These are phyloP conservation scores for Petrosia ficiformis DNA, from an alignment of 37 sponge, comb jelly and placozoan species.

Conservation along the genomic window DNA sequence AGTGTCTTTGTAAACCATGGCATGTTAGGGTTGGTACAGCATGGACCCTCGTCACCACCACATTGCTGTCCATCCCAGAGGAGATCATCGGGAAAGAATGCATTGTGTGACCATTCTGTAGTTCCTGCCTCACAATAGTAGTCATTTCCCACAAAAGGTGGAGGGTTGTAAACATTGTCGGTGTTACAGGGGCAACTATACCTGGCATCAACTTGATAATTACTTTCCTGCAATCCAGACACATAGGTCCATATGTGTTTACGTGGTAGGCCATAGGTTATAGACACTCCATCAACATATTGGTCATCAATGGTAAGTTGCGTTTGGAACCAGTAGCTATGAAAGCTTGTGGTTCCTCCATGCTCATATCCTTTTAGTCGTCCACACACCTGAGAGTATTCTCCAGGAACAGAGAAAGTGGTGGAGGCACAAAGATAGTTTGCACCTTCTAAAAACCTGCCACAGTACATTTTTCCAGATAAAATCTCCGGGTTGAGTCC, in stretches of 20 bases:
- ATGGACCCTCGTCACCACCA: neutral
- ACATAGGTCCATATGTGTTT: conserved; percentile 10
- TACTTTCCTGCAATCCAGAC: neutral
- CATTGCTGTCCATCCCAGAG: conserved; percentile 6
- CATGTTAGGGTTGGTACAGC: neutral
- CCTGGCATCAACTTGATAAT: neutral
- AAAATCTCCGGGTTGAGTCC: neutral
- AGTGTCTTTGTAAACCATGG: conserved; percentile 8
- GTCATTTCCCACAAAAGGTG: neutral
- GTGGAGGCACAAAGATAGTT: neutral
- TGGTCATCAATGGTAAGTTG: neutral
- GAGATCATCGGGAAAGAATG: neutral
- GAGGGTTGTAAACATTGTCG: neutral
- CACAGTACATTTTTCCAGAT: neutral
- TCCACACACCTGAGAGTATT: neutral
- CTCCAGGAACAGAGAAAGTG: neutral
- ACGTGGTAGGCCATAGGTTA: neutral
- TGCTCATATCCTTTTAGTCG: neutral
- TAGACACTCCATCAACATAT: conserved; percentile 10
- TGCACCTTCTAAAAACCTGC: neutral
- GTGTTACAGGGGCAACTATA: conserved; percentile 2
- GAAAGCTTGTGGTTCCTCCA: neutral
- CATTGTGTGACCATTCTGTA: neutral
- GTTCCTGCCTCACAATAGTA: conserved; percentile 1
- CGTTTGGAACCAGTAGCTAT: neutral